Evolutionary conservation across 92 coral and sea anemone species (phyloP), one percentile per base, ranked within the genome.

Genomic region (Chrysogorgia sp.): DNA sequence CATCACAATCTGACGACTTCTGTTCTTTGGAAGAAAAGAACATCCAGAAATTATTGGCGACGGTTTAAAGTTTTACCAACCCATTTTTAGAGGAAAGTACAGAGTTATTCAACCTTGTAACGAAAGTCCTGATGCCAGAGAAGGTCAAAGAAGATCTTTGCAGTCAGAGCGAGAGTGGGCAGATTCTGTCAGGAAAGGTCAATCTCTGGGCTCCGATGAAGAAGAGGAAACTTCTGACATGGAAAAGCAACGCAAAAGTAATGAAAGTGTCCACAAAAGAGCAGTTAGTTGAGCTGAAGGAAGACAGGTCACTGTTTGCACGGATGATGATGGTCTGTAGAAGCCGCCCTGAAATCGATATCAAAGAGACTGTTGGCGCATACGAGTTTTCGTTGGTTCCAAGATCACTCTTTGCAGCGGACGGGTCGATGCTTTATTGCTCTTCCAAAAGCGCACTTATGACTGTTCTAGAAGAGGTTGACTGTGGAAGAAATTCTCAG

Each of bases 381-480:
- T 45, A 77, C 50, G 83, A 87, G 77, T 83, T 87, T 32, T 23
- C 26, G 7, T 67, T 87, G 63, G 87, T 78, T 0, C 90, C 90
- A 77, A 71, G 77, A 33, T 83, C 91, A 0, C 30, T 89, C 59
- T 86, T 83, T 75, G 86, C 92, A 0, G 21, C 80, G 13, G 88
- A 82, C 41, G 88, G 92, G 14, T 29, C 78, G 19, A 85, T 89
- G 92, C 74, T 89, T 22, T 83, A 89, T 34, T 82, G 88, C 52
- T 35, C 87, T 50, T 60, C 49, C 8, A 89, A 89, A 80, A 83
- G 93, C 37, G 47, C 43, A 7, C 45, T 90, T 8, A 79, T 70
- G 93, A 31, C 25, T n/a, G 80, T 90, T 50, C 88, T 90, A 23
- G 90, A 86, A 84, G 86, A 83, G 84, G 17, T 79, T 28, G 65